A percentile compares a stretch with the other conserved stretches of the same genome.
phyloP scores from a whole-genome alignment of 2,113 vertebrate species.

The Bettongia penicillata region DNA sequence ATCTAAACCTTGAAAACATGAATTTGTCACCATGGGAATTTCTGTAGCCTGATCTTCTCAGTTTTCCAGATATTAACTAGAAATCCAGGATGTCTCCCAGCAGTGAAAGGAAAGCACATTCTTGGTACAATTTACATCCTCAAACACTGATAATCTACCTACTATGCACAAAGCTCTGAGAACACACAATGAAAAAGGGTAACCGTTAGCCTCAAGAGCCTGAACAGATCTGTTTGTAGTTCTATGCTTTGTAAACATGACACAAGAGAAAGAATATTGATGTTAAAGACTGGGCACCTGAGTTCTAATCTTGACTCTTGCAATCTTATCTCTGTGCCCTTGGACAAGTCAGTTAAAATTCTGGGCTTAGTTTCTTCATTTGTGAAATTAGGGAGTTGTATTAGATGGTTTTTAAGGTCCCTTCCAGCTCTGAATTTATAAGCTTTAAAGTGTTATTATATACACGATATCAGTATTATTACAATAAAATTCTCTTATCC shows the following conservation, averaged over 20 bases:
- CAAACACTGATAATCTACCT: background rate
- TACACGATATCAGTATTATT: background rate
- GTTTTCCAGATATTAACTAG: background rate
- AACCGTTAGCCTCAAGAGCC: background rate
- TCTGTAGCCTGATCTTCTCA: background rate
- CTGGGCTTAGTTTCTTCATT: background rate
- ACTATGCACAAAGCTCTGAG: background rate
- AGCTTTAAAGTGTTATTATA: background rate
- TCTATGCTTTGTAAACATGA: background rate
- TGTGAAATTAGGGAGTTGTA: background rate
- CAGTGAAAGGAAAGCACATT: background rate
- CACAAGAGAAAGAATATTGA: background rate
- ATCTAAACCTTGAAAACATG: background rate
- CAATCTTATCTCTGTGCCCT: background rate
- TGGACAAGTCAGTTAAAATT: background rate
- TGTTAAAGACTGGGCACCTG: background rate
- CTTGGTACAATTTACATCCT: background rate
- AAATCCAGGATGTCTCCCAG: background rate
- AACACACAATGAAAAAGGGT: background rate
- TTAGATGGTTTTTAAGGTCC: background rate
- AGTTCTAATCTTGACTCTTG: background rate
- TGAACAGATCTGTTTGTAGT: background rate
- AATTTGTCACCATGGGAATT: background rate
- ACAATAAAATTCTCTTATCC: background rate
- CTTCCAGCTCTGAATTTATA: background rate